Base-by-base conservation (phyloP, 1,140 invertebrate species). In the Nymphalis io region DNA sequence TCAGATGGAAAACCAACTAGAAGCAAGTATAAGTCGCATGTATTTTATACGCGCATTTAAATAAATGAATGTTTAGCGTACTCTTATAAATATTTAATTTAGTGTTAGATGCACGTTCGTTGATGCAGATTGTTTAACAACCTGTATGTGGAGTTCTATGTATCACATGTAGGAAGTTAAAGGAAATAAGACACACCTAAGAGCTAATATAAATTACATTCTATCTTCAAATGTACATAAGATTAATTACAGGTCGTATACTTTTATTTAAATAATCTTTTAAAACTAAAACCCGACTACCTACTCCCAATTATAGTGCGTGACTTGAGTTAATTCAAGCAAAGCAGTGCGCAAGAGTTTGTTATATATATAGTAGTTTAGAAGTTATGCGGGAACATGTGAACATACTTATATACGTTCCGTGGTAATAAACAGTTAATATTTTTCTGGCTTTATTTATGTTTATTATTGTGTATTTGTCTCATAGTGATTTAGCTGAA, bases 21-120 rank as follows among this genome's bases (percentile, higher is more conserved):
- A 66, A 66, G 38, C 55, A 59, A 57, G 57, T 69, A 63, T 61
- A 59, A 61, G 62, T 55, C 55, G 63, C 59, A 58, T 40, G 63
- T 61, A 57, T 53, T 64, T 60, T 70, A 69, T 68, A 42, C 65
- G 58, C 16, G 40, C 69, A 68, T 72, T 75, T 72, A 70, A 71
- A 71, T 75, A 72, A 68, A 75, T 66, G 64, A 64, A 71, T 74
- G 60, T 68, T 72, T 69, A 75, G 68, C 66, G 61, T 72, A 66
- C 60, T 75, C 65, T 72, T 69, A 75, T 64, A 72, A 75, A 75
- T 75, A 68, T 67, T 73, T 73, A 60, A 75, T 75, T 72, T 60
- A 42, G 68, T 72, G 58, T 40, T 65, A 74, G 68, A 68, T 60
- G 67, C 62, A 64, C 46, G 55, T 69, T 58, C 27, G 33, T 48